Conservation (phyloP, 1,140 invertebrate species). For the Drosophila baimaii region DNA sequence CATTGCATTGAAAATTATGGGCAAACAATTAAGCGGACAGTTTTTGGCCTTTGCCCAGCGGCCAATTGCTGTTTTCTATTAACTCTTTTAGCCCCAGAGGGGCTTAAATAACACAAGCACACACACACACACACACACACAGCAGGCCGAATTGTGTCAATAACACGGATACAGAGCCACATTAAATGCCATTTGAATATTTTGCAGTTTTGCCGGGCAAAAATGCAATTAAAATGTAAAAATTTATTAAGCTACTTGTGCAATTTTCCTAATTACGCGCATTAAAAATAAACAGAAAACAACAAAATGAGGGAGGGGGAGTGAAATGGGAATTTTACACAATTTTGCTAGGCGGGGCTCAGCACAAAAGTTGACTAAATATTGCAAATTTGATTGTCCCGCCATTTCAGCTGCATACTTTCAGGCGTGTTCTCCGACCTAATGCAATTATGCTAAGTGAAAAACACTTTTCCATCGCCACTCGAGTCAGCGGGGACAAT, state of each 20-base stretch:
- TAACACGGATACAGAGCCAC: constrained; percentile 9
- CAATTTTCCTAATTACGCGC: constrained; percentile 60
- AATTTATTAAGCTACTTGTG: constrained; percentile 62
- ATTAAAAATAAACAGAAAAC: constrained; percentile 34
- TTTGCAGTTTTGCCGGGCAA: background rate
- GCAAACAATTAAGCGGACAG: constrained; percentile 48
- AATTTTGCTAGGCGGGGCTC: background rate
- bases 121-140: constrained; percentile 5
- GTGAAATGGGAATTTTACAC: constrained; percentile 22
- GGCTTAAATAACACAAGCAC: constrained; percentile 43
- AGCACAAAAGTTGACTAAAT: constrained; percentile 34
- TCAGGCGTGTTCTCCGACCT: constrained; percentile 1
- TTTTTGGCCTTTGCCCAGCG: constrained; percentile 22
- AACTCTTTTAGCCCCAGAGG: constrained; percentile 35
- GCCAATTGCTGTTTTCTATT: constrained; percentile 55
- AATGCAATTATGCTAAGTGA: constrained; percentile 29
- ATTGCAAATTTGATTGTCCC: constrained; percentile 45
- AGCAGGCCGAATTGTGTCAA: constrained; percentile 9
- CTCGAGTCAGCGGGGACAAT: background rate
- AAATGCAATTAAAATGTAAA: constrained; percentile 66
- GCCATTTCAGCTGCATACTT: constrained; percentile 20
- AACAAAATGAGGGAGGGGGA: background rate
- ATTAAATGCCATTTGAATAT: constrained; percentile 57
- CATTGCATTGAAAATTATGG: constrained; percentile 50
- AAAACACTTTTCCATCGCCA: constrained; percentile 15